phyloP scores from a whole-genome alignment of 2,888 invertebrate species.

The Lissonota sp. region DNA sequence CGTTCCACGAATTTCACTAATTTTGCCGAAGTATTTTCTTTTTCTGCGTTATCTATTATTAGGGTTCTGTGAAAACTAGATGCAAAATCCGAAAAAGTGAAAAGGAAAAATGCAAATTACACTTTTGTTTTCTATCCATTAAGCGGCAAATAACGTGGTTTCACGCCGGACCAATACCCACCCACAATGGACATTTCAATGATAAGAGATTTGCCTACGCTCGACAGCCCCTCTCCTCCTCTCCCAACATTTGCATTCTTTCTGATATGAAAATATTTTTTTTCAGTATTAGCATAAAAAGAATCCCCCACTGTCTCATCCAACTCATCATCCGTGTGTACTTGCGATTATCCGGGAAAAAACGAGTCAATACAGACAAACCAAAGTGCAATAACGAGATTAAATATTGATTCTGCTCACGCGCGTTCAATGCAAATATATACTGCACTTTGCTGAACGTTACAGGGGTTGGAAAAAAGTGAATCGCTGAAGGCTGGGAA shows the following conservation, averaged over 20 bases:
- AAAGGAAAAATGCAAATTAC: slow-evolving; percentile 3
- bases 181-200: slow-evolving; percentile 30
- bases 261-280: slow-evolving; percentile 30
- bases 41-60: too few relatives aligned
- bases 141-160: slow-evolving; percentile 14
- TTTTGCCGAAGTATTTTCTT: too few relatives aligned
- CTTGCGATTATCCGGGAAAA: slow-evolving; percentile 33
- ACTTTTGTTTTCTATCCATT: slow-evolving; percentile 36
- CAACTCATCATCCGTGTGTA: slow-evolving; percentile 15
- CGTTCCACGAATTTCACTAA: neutral
- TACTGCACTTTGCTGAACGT: neutral
- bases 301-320: neutral
- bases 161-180: slow-evolving; percentile 1
- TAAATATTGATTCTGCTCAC: slow-evolving; percentile 14
- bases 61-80: too few relatives aligned
- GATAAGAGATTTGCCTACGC: slow-evolving; percentile 27
- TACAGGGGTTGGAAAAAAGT: neutral
- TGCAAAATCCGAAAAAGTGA: neutral
- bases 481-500: too few relatives aligned
- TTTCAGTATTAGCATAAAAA: slow-evolving; percentile 23
- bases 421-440: neutral
- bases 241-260: neutral
- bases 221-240: neutral
- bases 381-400: slow-evolving; percentile 11
- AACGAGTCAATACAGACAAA: slow-evolving; percentile 39